Evolutionary conservation across 2,888 invertebrate species (phyloP), one percentile per base, ranked within the genome.

Genomic region (Chrysolina haemoptera): DNA sequence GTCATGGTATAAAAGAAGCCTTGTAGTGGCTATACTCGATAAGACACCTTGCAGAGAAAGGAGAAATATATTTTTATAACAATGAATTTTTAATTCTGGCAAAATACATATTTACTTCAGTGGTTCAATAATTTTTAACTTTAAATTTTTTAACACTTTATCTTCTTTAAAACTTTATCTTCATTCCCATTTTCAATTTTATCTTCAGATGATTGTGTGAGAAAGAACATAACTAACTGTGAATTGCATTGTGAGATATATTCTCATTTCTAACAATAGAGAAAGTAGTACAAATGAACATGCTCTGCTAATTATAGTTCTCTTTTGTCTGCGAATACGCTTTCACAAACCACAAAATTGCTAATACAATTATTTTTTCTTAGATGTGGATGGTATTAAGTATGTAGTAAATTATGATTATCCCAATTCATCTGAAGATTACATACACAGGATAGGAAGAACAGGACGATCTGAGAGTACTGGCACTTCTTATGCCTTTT

Each of bases 371-470:
- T 14, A 55, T 79, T 71, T 72, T 66, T 68, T 41, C 74, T 50
- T 91, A 98, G 97, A 98, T 93, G 97, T 98, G 86, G 96, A 97
- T 88, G 97, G 97, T 87, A 96, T 98, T 85, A 97, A 96, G 90
- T 97, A 94, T 90, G 97, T 98, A 80, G 96, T 98, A 88, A 98
- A 98, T 90, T 97, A 94, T 90, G 98, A 98, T 90, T 98, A 97
- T 89, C 98, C 98, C 70, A 95, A 95, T 88, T 96, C 96, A 75
- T 96, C 96, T 69, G 98, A 98, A 88, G 97, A 98, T 89, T 98
- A 98, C 88, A 96, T 98, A 84, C 98, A 98, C 89, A 93, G 98
- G 78, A 98, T 98, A 88, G 98, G 98, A 73, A 93, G 98, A 84
- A 98, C 98, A 50, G 98, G 96, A 68, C 92, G 98, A 68, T 94